Conservation (phyloP, 2,113 vertebrate species). For the Cebidichthys violaceus region DNA sequence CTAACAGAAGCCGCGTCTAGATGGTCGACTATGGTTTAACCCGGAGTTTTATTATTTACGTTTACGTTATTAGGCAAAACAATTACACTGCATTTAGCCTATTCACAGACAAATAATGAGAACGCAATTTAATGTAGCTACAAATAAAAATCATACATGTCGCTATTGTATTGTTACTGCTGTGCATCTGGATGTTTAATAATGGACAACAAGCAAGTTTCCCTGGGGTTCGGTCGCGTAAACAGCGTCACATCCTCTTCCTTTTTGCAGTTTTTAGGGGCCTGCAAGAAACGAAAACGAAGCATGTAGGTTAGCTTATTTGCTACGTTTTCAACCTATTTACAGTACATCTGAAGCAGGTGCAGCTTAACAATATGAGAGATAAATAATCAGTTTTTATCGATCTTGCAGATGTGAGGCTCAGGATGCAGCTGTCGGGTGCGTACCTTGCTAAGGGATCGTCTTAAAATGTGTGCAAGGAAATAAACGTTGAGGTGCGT, state of each 20-base stretch:
- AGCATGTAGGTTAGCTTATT: slow-evolving; percentile 29
- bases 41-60: slow-evolving; percentile 31
- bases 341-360: rapidly evolving
- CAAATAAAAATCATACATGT: rapidly evolving
- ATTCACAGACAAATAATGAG: not conserved
- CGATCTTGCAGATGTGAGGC: slow-evolving; percentile 22
- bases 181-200: not conserved
- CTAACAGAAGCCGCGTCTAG: slow-evolving; percentile 41
- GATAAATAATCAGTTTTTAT: not conserved
- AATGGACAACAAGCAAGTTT: slow-evolving; percentile 39
- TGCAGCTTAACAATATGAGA: not conserved
- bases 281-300: slow-evolving; percentile 75
- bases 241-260: slow-evolving; percentile 82
- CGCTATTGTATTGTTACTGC: rapidly evolving
- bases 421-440: slow-evolving; percentile 18
- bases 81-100: rapidly evolving
- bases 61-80: not conserved
- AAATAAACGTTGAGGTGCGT: slow-evolving; percentile 78
- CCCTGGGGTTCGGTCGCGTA: slow-evolving; percentile 48
- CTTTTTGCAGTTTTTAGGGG: slow-evolving; percentile 70
- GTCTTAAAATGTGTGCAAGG: slow-evolving; percentile 79
- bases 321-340: not conserved
- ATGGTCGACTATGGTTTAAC: slow-evolving; percentile 54
- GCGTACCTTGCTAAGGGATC: slow-evolving; percentile 79
- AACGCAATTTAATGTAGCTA: rapidly evolving